Conservation (phyloP, 2,797 vertebrate species). For the Varecia variegata region DNA sequence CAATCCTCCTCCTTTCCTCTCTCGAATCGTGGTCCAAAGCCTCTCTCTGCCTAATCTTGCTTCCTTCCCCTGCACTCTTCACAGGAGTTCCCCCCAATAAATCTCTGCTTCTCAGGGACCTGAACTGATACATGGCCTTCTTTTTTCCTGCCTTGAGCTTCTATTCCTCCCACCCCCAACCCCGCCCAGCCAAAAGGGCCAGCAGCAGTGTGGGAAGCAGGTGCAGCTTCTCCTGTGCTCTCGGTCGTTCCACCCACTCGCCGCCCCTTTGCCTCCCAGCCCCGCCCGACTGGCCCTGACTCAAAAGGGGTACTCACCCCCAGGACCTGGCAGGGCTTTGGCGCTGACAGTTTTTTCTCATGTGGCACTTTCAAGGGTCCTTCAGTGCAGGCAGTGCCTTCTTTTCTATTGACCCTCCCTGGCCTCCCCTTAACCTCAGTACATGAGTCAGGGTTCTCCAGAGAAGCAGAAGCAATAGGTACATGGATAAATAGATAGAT, state of each 20-base stretch:
- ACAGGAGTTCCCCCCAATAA: neutral
- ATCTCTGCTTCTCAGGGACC: neutral
- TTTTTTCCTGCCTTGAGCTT: neutral
- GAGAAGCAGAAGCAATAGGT: neutral
- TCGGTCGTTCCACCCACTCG: neutral
- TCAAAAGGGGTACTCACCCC: neutral
- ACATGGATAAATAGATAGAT: neutral
- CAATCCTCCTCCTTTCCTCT: neutral
- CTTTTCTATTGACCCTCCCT: neutral
- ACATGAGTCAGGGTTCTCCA: neutral
- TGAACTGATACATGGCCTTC: neutral
- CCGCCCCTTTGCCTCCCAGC: neutral
- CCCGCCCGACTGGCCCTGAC: neutral
- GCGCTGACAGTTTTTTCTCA: neutral
- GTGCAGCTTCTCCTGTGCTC: neutral
- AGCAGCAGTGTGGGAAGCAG: neutral
- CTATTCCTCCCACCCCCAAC: neutral
- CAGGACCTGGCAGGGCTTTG: neutral
- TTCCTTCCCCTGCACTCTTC: neutral
- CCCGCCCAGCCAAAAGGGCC: no score
- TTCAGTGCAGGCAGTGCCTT: neutral
- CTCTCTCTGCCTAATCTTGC: neutral
- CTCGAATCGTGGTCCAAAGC: neutral
- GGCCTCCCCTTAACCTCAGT: neutral
- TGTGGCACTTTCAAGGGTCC: neutral